Evolutionary conservation across 2,797 vertebrate species (phyloP), one percentile per base, ranked within the genome.

Genomic region (Enteromius fasciolatus): DNA sequence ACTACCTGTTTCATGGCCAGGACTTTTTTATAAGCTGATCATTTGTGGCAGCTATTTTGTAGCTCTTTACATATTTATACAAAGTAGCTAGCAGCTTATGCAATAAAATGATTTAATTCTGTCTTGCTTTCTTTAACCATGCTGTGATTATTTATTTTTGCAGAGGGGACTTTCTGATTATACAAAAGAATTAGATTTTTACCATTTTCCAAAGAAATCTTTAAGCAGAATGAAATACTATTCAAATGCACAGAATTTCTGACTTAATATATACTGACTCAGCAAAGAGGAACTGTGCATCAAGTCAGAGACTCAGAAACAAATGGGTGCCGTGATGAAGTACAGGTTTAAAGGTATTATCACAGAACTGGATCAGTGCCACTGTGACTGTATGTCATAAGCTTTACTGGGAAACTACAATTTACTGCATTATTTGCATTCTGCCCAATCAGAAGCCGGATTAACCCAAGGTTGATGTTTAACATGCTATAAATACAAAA

Each of bases 21-120:
- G 75, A 66, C 18, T 5, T 80, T 78, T 73, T 73, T 28, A 81
- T 15, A 64, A 33, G 59, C 4, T 73, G 5, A 63, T 72, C 1
- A 73, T 63, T 63, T 50, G 57, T 73, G 31, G 15, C 14, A 63
- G 57, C 69, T 64, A 23, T 80, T 61, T 63, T 48, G 36, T 73
- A 72, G 68, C 28, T 50, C 12, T 23, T 80, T 15, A 80, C 33
- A 61, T 80, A 72, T 46, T 61, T 72, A 31, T 64, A 23, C 12
- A 17, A 52, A 11, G 18, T 31, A 81, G 54, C 57, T 31, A 20
- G 25, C 18, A 72, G 39, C 20, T 81, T 64, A 52, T 64, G 3
- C 57, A 64, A 52, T 81, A 81, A 31, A 46, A 31, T 48, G 54
- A 28, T 80, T 48, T n/a, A 80, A 63, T 46, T 80, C 10, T 41